Percentiles rank a stretch among this genome's conserved stretches.
Conservation (phyloP, 1,140 invertebrate species). For the Phortica variegata region DNA sequence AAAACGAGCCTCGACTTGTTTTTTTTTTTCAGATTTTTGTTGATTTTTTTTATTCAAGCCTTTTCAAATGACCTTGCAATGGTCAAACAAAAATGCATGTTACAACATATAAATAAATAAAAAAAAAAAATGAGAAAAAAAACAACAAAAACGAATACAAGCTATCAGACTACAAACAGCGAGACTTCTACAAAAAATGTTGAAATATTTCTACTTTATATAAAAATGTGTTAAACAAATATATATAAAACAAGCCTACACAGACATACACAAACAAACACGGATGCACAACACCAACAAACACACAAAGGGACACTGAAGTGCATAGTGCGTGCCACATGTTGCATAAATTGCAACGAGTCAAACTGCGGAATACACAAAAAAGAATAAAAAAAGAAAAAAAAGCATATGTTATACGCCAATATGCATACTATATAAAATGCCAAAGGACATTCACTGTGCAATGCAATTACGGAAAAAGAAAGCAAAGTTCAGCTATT, state of each 20-base stretch:
- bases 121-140: constrained; percentile 17
- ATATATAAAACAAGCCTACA: constrained; percentile 22
- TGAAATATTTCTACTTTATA: constrained; percentile 16
- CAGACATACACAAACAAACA: constrained; percentile 15
- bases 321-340: constrained; percentile 45
- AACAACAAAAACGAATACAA: constrained; percentile 17
- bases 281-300: constrained; percentile 11
- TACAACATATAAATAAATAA: constrained; percentile 18
- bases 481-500: no score
- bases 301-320: constrained; percentile 5
- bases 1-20: constrained; percentile 24
- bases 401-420: no score
- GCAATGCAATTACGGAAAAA: no score
- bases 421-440: no score
- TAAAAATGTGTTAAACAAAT: constrained; percentile 54
- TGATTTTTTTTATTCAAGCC: constrained; percentile 18
- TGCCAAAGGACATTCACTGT: no score
- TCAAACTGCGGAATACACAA: no score
- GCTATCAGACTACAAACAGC: constrained; percentile 9
- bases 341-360: constrained; percentile 16
- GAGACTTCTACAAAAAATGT: no score
- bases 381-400: no score
- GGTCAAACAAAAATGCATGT: constrained; percentile 37
- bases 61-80: constrained; percentile 41
- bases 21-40: constrained; percentile 18